These are phyloP conservation scores for Gari tellinella DNA, from an alignment of 2,888 invertebrate genomes.

Conservation along the genomic window DNA sequence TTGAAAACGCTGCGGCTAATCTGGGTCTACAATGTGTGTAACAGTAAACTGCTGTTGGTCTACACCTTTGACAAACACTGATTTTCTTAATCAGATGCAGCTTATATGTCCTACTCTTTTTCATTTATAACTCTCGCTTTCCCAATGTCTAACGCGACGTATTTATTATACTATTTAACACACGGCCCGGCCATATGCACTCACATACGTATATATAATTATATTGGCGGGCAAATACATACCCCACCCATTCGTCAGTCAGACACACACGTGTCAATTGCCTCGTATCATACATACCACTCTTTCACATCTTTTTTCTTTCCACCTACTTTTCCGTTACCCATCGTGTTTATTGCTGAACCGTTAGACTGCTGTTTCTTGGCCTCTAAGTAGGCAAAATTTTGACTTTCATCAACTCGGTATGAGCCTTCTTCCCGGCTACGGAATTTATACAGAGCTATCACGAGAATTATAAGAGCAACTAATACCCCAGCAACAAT, in stretches of 20 bases:
- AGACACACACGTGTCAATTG: constrained; percentile 45
- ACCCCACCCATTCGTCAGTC: not conserved
- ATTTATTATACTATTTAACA: too few relatives aligned
- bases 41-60: too few relatives aligned
- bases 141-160: too few relatives aligned
- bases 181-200: too few relatives aligned
- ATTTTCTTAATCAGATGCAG: too few relatives aligned
- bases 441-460: constrained; percentile 85
- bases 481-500: constrained; percentile 96
- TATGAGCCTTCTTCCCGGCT: constrained; percentile 93
- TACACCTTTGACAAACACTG: too few relatives aligned
- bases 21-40: too few relatives aligned
- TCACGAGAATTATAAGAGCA: constrained; percentile 93
- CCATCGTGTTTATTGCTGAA: constrained; percentile 66
- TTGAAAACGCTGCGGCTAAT: too few relatives aligned
- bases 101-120: too few relatives aligned
- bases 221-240: too few relatives aligned
- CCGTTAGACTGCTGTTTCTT: constrained; percentile 79
- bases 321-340: constrained; percentile 72
- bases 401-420: constrained; percentile 95
- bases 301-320: constrained; percentile 81
- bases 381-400: constrained; percentile 85
- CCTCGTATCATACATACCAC: constrained; percentile 79
- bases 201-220: too few relatives aligned
- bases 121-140: too few relatives aligned